phyloP scores from a whole-genome alignment of 1,140 invertebrate genomes.

The Aleiodes sp. region DNA sequence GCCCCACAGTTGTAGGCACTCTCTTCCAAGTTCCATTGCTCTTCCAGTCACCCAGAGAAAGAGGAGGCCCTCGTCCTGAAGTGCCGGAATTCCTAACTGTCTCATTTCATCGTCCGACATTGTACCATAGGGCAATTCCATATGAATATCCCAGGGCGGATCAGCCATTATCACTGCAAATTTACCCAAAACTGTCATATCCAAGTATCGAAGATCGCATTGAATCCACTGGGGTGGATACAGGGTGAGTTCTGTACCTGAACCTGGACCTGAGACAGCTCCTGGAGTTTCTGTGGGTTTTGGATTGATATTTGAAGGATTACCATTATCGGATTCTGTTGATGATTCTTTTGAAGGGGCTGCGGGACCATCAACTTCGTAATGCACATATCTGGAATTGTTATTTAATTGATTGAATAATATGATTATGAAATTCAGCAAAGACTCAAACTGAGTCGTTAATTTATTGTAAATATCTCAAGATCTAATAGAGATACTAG shows the following conservation, averaged over 20 bases:
- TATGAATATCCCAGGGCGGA: conserved; percentile 98
- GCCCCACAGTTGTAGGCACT: conserved; percentile 92
- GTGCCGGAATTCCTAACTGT: conserved; percentile 81
- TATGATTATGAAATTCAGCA: no score
- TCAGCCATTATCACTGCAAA: conserved; percentile 96
- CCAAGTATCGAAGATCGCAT: conserved; percentile 93
- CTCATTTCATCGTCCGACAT: conserved; percentile 99
- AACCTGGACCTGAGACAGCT: conserved; percentile 28
- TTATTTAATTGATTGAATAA: neutral
- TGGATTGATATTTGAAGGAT: conserved; percentile 20
- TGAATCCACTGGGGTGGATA: conserved; percentile 96
- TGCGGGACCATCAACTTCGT: conserved; percentile 82
- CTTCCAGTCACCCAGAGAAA: conserved; percentile 98
- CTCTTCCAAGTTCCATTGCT: conserved; percentile 96
- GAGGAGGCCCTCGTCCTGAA: conserved; percentile 91
- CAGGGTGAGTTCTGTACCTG: conserved; percentile 67
- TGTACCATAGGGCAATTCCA: conserved; percentile 98
- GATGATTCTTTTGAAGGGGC: conserved; percentile 61
- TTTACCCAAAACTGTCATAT: conserved; percentile 95
- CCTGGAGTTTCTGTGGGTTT: conserved; percentile 28
- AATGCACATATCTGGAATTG: conserved; percentile 85
- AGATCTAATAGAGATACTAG: no score
- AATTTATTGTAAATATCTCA: neutral
- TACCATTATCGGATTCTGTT: conserved; percentile 43
- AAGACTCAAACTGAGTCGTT: conserved; percentile 4